These are phyloP conservation scores for Calliscelio sp. DNA, from an alignment of 2,888 invertebrate genomes.

Conservation along the genomic window DNA sequence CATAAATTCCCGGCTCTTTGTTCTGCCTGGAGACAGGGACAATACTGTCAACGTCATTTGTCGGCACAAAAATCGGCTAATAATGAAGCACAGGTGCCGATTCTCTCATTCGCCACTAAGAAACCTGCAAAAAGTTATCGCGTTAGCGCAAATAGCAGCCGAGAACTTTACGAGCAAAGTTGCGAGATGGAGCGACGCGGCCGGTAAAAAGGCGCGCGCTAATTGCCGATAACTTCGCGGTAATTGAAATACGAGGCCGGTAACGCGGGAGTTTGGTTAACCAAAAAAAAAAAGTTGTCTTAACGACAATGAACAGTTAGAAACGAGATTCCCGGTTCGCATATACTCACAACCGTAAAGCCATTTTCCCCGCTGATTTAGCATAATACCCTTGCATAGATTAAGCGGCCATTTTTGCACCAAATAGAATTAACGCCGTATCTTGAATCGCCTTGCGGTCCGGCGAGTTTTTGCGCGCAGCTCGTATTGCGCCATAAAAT, in stretches of 20 bases:
- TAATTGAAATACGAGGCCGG: conserved; percentile 53
- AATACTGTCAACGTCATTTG: too few relatives aligned
- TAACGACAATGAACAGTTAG: conserved; percentile 63
- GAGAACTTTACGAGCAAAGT: conserved; percentile 25
- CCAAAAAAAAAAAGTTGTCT: conserved; percentile 6
- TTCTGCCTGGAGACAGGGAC: too few relatives aligned
- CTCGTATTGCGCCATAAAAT: conserved; percentile 38
- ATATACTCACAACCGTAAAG: too few relatives aligned
- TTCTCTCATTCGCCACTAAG: conserved; percentile 46
- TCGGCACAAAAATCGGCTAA: too few relatives aligned
- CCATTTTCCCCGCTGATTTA: conserved; percentile 51
- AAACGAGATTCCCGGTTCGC: conserved; percentile 47
- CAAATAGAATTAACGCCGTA: conserved; percentile 44
- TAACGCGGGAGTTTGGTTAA: not conserved
- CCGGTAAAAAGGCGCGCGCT: conserved; percentile 30
- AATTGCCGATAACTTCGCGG: conserved; percentile 28
- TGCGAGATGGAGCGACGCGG: conserved; percentile 10
- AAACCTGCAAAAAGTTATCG: conserved; percentile 1
- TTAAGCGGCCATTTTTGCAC: conserved; percentile 28
- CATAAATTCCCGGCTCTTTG: too few relatives aligned
- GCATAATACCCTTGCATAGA: conserved; percentile 27
- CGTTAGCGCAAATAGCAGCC: not conserved
- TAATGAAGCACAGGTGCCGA: conserved; percentile 12
- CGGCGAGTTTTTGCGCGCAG: conserved; percentile 31
- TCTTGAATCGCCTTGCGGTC: conserved; percentile 16